Conservation (phyloP, 37 sponge, comb jelly and placozoan genomes). For the Agelas oroides region DNA sequence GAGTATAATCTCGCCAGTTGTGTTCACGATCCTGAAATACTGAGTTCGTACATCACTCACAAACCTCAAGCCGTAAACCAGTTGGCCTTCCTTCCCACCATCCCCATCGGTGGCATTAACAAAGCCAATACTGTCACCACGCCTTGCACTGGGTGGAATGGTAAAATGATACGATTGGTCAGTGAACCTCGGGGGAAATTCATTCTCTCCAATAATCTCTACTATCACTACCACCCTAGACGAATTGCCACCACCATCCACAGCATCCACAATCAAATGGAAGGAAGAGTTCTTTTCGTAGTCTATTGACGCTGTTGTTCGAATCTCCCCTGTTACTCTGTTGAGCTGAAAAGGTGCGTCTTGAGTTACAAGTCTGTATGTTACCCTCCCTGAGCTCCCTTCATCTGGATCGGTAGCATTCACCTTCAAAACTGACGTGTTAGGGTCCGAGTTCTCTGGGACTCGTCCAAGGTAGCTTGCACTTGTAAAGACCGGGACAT, state of each 20-base stretch:
- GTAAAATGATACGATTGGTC: background rate
- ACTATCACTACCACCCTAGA: background rate
- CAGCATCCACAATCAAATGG: conserved; percentile 30
- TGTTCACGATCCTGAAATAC: conserved; percentile 20
- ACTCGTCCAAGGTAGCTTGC: conserved; percentile 7
- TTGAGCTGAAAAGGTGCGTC: conserved; percentile 36
- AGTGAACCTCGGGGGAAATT: conserved; percentile 32
- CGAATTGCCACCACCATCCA: conserved; percentile 12
- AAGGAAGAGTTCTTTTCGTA: conserved; percentile 13
- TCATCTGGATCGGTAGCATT: conserved; percentile 65
- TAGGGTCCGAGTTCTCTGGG: conserved; percentile 29
- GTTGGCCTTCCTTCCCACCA: conserved; percentile 18
- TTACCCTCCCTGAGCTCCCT: conserved; percentile 8
- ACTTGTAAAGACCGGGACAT: conserved; percentile 34
- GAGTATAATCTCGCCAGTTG: conserved; percentile 35
- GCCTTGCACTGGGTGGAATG: background rate
- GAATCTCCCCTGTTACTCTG: conserved; percentile 21
- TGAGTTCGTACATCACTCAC: background rate
- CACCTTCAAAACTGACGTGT: conserved; percentile 21
- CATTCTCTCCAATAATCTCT: conserved; percentile 48
- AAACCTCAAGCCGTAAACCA: conserved; percentile 21
- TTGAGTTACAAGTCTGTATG: conserved; percentile 14
- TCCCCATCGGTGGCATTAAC: conserved; percentile 60
- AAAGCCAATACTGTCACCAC: conserved; percentile 14
- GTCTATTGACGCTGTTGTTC: conserved; percentile 7